phyloP scores from a whole-genome alignment of 2,797 vertebrate species.

The Pipistrellus pygmaeus region DNA sequence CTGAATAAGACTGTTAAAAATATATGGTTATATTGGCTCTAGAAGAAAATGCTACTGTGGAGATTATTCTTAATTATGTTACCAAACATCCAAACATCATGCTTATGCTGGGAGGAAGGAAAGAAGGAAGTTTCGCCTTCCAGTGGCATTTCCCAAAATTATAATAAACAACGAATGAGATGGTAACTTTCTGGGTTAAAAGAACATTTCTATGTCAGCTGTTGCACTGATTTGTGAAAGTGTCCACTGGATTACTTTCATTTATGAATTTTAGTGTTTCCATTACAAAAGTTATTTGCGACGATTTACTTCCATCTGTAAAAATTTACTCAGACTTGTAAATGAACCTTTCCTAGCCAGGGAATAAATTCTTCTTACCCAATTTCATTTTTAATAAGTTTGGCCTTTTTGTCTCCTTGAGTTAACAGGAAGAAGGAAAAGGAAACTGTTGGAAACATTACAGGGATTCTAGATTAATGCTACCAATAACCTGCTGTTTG shows the following conservation, averaged over 20 bases:
- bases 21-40: background rate
- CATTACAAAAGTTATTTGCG: background rate
- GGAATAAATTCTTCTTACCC: slow-evolving; percentile 53
- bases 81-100: background rate
- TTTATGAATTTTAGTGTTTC: background rate
- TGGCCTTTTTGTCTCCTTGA: slow-evolving; percentile 61
- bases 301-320: slow-evolving; percentile 54
- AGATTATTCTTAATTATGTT: background rate
- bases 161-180: slow-evolving; percentile 23
- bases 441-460: background rate
- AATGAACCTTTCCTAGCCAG: slow-evolving; percentile 44
- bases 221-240: background rate
- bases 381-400: slow-evolving; percentile 76
- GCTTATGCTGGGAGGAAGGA: background rate
- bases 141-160: background rate
- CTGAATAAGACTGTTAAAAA: background rate
- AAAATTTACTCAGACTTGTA: slow-evolving; percentile 38
- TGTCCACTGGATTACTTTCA: background rate
- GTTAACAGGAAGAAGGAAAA: slow-evolving; percentile 45
- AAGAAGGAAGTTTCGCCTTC: background rate
- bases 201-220: background rate
- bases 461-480: background rate
- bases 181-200: background rate
- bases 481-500: background rate
- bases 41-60: background rate